A percentile compares a stretch with the other conserved stretches of the same genome.
These are phyloP conservation scores for Pelobates fuscus DNA, from an alignment of 2,113 vertebrate genomes.

Conservation along the genomic window DNA sequence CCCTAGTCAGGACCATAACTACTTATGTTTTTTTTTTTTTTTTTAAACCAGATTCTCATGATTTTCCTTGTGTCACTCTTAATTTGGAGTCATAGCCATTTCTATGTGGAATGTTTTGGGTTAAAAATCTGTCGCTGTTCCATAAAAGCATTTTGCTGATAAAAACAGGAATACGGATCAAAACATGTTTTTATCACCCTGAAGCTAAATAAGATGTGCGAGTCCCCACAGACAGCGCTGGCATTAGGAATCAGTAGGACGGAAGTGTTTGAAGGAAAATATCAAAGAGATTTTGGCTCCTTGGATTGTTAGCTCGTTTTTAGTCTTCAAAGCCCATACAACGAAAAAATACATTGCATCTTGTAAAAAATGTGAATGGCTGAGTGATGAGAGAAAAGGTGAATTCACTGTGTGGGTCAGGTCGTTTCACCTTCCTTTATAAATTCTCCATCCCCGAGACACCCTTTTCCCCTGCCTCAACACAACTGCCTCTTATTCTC, in stretches of 20 bases:
- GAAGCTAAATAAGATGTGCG: conserved; percentile 36
- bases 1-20: too few species aligned
- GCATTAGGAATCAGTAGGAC: conserved; percentile 47
- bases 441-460: background rate
- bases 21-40: too few species aligned
- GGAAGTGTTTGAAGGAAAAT: conserved; percentile 46
- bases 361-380: background rate
- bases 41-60: too few species aligned
- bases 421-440: background rate
- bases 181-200: conserved; percentile 46
- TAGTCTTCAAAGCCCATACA: conserved; percentile 17
- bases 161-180: conserved; percentile 41
- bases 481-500: too few species aligned
- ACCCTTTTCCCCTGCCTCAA: background rate
- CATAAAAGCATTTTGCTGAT: conserved; percentile 42
- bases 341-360: conserved; percentile 13
- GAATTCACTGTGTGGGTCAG: background rate
- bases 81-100: background rate
- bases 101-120: background rate
- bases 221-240: conserved; percentile 39
- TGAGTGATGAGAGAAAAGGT: conserved; percentile 11
- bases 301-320: conserved; percentile 24
- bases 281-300: conserved; percentile 41
- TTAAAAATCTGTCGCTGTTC: conserved; percentile 30
- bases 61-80: too few species aligned